Percentiles rank a stretch among this genome's conserved stretches.
Conservation (phyloP, 2,888 invertebrate species). For the Daptonema setosum region DNA sequence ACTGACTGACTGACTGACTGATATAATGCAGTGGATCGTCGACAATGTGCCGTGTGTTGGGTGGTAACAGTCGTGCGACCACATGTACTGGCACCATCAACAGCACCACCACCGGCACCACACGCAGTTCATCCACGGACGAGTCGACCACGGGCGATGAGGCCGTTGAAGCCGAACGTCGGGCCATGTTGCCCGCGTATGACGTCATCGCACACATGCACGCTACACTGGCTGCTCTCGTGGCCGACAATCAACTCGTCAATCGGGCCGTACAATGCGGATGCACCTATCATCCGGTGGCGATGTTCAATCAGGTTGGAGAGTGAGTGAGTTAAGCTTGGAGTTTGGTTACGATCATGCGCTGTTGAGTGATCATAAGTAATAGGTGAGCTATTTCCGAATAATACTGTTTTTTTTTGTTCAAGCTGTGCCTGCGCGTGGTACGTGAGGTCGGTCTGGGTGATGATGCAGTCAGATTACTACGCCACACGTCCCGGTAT, state of each 20-base stretch:
- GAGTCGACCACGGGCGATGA: no score
- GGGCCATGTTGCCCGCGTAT: background rate
- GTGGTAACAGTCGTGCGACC: no score
- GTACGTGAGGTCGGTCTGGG: constrained; percentile 82
- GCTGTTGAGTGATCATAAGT: no score
- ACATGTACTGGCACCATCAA: no score
- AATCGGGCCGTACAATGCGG: background rate
- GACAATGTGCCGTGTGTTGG: no score
- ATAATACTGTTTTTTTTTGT: background rate
- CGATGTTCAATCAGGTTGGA: background rate
- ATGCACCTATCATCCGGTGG: background rate
- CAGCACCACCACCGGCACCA: no score
- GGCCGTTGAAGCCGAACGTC: no score
- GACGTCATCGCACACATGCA: background rate
- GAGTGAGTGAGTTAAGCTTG: no score
- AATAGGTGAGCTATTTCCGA: background rate
- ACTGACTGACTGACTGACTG: no score
- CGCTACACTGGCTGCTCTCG: background rate
- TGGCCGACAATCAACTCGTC: background rate
- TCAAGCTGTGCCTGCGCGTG: constrained; percentile 56
- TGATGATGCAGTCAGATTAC: constrained; percentile 57
- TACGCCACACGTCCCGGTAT: constrained; percentile 22
- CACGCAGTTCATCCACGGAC: no score
- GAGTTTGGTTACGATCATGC: no score
- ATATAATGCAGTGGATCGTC: no score